Base-by-base conservation (phyloP, 2,888 invertebrate genomes). In the Temnothorax unifasciatus region DNA sequence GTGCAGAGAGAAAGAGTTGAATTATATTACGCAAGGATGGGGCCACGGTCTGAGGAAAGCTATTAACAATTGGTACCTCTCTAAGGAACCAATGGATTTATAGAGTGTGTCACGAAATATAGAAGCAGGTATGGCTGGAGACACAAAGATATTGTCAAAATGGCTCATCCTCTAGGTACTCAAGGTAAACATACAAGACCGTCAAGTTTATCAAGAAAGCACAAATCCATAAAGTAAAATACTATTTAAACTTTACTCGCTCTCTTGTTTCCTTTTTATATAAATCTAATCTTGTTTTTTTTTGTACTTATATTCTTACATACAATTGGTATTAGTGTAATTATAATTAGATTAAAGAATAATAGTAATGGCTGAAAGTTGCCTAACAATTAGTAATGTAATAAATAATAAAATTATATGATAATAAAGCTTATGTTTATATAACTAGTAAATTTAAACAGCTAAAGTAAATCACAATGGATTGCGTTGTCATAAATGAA, bases 61-160 rank as follows among this genome's bases (percentile, higher is more conserved):
- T 81, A 95, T 97, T 29, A 95, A 95, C 75, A 95, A 95, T 8
- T 98, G 97, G 97, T 98, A 97, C 92, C 93, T 95, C 29, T 95
- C 94, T 3, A 96, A 96, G 93, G 95, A 96, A 18, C 96, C 97
- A 0, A 93, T 96, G 93, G 96, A 96, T 74, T 95, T 61, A 97
- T 96, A 0, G 95, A 96, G 89, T 96, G 96, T 88, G 95, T 97
- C 29, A 96, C 96, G 5, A 96, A 96, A 92, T 96, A 96, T 79
- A 96, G 96, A 74, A 96, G 96, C 11, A 96, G 96, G 87, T 96
- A 97, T 90, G 97, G 97, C 5, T 97, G 97, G 95, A 96, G 96
- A 0, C 98, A 98, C 93, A 97, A 96, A 91, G 97, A 97, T 90
- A 95, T 98, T n/a, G 95, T 97, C 0, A 96, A 96, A 89, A 95